These are phyloP conservation scores for Sisyra nigra DNA, from an alignment of 2,888 invertebrate species.

Conservation along the genomic window DNA sequence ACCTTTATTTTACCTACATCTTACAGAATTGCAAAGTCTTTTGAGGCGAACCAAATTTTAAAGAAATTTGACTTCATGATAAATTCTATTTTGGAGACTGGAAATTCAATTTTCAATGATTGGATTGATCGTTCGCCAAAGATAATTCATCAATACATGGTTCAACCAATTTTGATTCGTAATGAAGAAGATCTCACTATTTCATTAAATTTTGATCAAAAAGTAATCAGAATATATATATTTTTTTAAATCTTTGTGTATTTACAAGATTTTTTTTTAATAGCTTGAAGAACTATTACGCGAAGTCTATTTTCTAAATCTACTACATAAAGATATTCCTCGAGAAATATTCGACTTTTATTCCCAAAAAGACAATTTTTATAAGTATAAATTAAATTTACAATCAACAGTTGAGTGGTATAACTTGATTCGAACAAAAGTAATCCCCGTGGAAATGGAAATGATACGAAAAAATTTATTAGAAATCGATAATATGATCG, in stretches of 20 bases:
- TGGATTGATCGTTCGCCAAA: slow-evolving; percentile 54
- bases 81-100: slow-evolving; percentile 41
- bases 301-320: slow-evolving; percentile 65
- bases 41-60: slow-evolving; percentile 34
- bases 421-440: slow-evolving; percentile 59
- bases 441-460: slow-evolving; percentile 59
- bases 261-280: too few species aligned
- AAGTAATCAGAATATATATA: slow-evolving; percentile 23
- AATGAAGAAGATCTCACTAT: slow-evolving; percentile 28
- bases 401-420: slow-evolving; percentile 61
- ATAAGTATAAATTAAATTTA: slow-evolving; percentile 25
- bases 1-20: too few species aligned
- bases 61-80: slow-evolving; percentile 51
- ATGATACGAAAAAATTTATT: slow-evolving; percentile 61
- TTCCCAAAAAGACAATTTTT: slow-evolving; percentile 49
- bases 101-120: slow-evolving; percentile 41
- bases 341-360: slow-evolving; percentile 46
- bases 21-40: slow-evolving; percentile 37
- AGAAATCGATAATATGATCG: slow-evolving; percentile 53
- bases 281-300: slow-evolving; percentile 38
- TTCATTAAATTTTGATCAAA: slow-evolving; percentile 48
- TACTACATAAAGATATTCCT: slow-evolving; percentile 46
- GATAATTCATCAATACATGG: slow-evolving; percentile 43
- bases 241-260: too few species aligned
- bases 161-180: slow-evolving; percentile 40